A percentile compares a stretch with the other conserved stretches of the same genome.
Conservation (phyloP, 2,888 invertebrate species). For the Drosophila helvetica region DNA sequence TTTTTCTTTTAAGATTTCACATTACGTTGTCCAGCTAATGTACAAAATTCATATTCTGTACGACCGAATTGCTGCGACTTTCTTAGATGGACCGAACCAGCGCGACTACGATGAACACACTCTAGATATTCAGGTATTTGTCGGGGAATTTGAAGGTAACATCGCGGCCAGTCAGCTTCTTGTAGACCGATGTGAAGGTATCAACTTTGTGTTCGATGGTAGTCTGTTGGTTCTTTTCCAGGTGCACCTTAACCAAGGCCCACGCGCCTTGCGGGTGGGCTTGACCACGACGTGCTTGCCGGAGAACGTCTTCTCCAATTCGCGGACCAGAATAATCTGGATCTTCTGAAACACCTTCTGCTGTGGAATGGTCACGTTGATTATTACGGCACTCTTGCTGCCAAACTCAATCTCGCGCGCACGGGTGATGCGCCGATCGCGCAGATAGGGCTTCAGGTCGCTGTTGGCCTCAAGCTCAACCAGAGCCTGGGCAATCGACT, state of each 20-base stretch:
- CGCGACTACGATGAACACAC: slow-evolving; percentile 53
- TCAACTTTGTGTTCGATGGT: slow-evolving; percentile 99
- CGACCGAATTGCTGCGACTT: slow-evolving; percentile 68
- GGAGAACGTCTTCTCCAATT: slow-evolving; percentile 99
- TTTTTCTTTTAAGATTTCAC: too few relatives aligned
- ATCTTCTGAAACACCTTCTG: slow-evolving; percentile 99
- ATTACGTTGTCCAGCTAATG: slow-evolving; percentile 65
- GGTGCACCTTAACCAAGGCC: slow-evolving; percentile 98
- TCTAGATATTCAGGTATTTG: slow-evolving; percentile 91
- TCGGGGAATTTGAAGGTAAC: slow-evolving; percentile 99
- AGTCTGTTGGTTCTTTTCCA: slow-evolving; percentile 99
- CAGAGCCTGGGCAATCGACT: slow-evolving; percentile 96
- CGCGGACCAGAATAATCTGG: slow-evolving; percentile 97
- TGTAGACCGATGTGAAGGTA: slow-evolving; percentile 99
- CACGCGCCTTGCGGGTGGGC: slow-evolving; percentile 96
- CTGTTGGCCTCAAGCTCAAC: slow-evolving; percentile 98
- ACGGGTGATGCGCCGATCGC: slow-evolving; percentile 90
- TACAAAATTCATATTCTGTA: slow-evolving; percentile 72
- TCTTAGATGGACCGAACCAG: slow-evolving; percentile 56
- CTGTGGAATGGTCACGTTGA: slow-evolving; percentile 99
- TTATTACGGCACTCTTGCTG: slow-evolving; percentile 98
- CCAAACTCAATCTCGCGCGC: slow-evolving; percentile 84
- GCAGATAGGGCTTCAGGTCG: slow-evolving; percentile 97
- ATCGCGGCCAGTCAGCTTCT: slow-evolving; percentile 99
- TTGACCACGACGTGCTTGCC: slow-evolving; percentile 99